Evolutionary conservation across 2,113 vertebrate species (phyloP), one percentile per base, ranked within the genome.

Genomic region (Carassius gibelio): DNA sequence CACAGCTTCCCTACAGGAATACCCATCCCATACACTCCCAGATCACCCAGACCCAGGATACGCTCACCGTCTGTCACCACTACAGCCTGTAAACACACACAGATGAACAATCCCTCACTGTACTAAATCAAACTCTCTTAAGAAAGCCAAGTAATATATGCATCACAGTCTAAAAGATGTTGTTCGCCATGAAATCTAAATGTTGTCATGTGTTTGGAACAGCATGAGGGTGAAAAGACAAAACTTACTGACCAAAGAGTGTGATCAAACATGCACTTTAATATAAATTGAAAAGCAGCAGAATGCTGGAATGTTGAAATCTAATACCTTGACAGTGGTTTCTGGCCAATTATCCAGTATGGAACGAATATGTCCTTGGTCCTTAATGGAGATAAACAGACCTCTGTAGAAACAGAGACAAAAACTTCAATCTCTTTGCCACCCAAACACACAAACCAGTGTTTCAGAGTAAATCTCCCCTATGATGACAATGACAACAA

Each of bases 311-410:
- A 55, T 3, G 21, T 3, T 21, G 38, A 34, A 26, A 61, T 11
- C 11, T 13, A 42, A 45, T 82, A 99, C 98, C 94, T 97, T 95
- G 14, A 99, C 97, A 1, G 96, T 95, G 0, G 95, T 96, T 91
- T 99, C 98, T 45, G 98, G 97, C 98, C 98, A 99, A 94, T 99
- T 99, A 91, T 98, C 96, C 91, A 99, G 93, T 87, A 99, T 96
- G 66, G 98, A 98, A 88, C 95, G 95, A 45, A 99, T 89, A 88
- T 99, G 98, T 91, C 98, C 98, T 95, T 93, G 96, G 93, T 99
- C 98, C 88, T 93, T 95, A 92, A 99, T 97, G 36, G 98, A 98
- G 91, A 99, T 99, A 92, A 98, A 99, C 66, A 99, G 93, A 72
- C 98, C 98, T 90, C 98, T 99, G 92, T 50, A 89, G 36, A 87